phyloP scores from a whole-genome alignment of 2,797 vertebrate genomes.

The Crenuchus spilurus region DNA sequence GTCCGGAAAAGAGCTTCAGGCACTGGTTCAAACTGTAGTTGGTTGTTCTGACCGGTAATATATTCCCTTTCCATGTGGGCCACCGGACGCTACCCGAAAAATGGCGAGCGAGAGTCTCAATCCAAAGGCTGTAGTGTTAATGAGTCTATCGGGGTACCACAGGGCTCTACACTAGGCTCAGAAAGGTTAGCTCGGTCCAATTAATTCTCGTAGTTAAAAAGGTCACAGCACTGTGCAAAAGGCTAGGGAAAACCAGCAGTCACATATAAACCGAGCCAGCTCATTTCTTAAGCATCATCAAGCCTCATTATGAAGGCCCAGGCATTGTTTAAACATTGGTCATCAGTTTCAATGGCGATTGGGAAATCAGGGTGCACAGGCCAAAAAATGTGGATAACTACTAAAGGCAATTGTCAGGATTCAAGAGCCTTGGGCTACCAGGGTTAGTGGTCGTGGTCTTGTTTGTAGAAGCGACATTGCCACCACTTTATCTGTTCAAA shows the following conservation, averaged over 20 bases:
- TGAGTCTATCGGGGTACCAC: conserved; percentile 74
- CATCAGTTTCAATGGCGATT: not conserved
- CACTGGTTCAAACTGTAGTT: conserved; percentile 54
- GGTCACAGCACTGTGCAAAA: conserved; percentile 75
- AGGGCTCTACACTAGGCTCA: conserved; percentile 67
- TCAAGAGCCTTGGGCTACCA: conserved; percentile 6
- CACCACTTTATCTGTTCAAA: conserved; percentile 6
- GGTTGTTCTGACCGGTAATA: conserved; percentile 71
- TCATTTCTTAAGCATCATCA: conserved; percentile 76
- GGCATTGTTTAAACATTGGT: conserved; percentile 69
- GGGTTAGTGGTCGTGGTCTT: conserved; percentile 20
- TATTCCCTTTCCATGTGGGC: conserved; percentile 63
- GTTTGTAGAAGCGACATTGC: conserved; percentile 20
- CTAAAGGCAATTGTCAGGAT: not conserved
- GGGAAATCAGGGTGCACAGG: conserved; percentile 18
- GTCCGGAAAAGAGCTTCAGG: conserved; percentile 54
- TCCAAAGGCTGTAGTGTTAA: conserved; percentile 70
- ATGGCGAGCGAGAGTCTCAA: conserved; percentile 50
- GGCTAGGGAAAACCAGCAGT: conserved; percentile 67
- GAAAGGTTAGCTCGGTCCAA: conserved; percentile 80
- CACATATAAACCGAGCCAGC: conserved; percentile 61
- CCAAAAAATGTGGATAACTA: conserved; percentile 5
- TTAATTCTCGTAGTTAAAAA: conserved; percentile 83
- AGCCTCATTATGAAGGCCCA: conserved; percentile 70
- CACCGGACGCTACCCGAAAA: conserved; percentile 57